phyloP scores from a whole-genome alignment of 2,113 vertebrate genomes.

The Rhynchomys soricoides region DNA sequence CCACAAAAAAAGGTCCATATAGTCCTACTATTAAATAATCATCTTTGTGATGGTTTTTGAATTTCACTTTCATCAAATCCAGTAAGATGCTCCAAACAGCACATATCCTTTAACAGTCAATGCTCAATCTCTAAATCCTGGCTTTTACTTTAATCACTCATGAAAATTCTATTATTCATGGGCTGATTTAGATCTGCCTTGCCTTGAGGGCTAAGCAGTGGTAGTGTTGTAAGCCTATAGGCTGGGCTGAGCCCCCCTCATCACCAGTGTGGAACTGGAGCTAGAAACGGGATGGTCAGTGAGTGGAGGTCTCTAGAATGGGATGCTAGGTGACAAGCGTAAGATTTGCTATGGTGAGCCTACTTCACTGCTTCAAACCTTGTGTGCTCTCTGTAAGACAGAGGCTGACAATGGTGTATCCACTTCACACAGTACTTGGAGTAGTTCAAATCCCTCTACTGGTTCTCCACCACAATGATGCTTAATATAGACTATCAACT shows the following conservation, averaged over 20 bases:
- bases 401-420: fast-evolving
- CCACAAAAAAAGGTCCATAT: slow-evolving; percentile 66
- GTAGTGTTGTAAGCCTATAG: slow-evolving; percentile 39
- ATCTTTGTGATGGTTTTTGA: slow-evolving; percentile 83
- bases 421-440: fast-evolving
- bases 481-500: neutral
- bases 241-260: neutral
- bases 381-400: neutral
- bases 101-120: slow-evolving; percentile 86
- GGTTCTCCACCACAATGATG: neutral
- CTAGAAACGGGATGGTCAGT: neutral
- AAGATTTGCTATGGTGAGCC: neutral
- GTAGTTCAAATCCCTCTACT: neutral
- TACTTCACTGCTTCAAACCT: neutral
- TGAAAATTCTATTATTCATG: slow-evolving; percentile 85
- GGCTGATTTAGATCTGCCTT: slow-evolving; percentile 76
- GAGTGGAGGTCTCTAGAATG: neutral
- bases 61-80: slow-evolving; percentile 85
- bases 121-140: slow-evolving; percentile 84
- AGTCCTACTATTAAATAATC: slow-evolving; percentile 77
- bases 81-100: slow-evolving; percentile 83
- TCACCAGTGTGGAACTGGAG: neutral
- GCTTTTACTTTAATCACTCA: slow-evolving; percentile 85
- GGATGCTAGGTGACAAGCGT: neutral
- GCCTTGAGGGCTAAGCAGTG: neutral